Evolutionary conservation across 2,797 vertebrate genomes (phyloP).

Genomic region (Enteromius trimaculatus): DNA sequence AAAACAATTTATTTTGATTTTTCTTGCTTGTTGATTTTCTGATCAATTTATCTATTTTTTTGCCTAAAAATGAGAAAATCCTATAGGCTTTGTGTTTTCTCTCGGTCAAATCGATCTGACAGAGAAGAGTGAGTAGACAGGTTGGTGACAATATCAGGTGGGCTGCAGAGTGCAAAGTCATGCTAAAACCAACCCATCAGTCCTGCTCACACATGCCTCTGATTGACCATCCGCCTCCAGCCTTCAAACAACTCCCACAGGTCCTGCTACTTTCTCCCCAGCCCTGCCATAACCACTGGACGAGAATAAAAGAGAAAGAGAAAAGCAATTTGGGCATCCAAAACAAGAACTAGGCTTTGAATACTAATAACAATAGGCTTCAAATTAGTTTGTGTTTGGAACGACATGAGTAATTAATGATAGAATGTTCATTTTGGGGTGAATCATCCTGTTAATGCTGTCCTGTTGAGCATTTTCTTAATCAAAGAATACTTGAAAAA

Average conservation of each 20-base stretch:
- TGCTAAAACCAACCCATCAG: constrained; percentile 35
- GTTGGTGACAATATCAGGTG: constrained; percentile 9
- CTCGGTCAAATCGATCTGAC: neutral
- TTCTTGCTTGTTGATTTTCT: constrained; percentile 31
- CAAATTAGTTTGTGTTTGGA: no score
- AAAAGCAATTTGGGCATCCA: neutral
- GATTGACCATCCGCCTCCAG: neutral
- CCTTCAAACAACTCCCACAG: constrained; percentile 2
- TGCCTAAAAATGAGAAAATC: neutral
- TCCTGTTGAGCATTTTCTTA: no score
- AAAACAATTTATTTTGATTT: constrained; percentile 5
- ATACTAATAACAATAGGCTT: neutral
- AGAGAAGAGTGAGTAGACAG: constrained; percentile 11
- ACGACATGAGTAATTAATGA: no score
- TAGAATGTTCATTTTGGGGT: no score
- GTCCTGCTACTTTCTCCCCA: neutral
- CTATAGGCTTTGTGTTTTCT: neutral
- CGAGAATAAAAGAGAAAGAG: neutral
- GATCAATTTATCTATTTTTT: constrained; percentile 18
- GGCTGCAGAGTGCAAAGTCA: constrained; percentile 21
- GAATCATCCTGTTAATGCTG: no score
- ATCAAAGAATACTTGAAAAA: no score
- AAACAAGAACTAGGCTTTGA: neutral
- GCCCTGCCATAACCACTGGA: neutral
- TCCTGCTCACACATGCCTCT: constrained; percentile 8